Conservation (phyloP, 1,140 invertebrate species). For the Drosophila lacteicornis region DNA sequence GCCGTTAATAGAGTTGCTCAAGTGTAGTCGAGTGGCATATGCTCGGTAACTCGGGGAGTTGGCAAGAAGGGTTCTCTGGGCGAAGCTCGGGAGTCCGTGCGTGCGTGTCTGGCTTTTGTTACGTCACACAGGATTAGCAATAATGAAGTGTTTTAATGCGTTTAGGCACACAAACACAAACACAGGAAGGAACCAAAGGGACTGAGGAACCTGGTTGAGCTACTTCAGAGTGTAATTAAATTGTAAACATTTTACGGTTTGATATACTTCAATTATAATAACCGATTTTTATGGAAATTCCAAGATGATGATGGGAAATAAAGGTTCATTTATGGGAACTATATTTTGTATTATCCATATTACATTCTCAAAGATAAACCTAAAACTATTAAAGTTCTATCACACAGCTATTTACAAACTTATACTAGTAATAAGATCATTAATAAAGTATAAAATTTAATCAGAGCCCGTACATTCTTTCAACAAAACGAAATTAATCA, state of each 20-base stretch:
- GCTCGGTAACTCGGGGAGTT: slow-evolving; percentile 32
- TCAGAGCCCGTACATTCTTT: too few relatives aligned
- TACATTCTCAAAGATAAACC: not conserved
- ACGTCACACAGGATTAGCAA: slow-evolving; percentile 76
- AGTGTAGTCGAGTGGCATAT: slow-evolving; percentile 77
- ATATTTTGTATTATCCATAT: not conserved
- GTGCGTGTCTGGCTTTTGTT: slow-evolving; percentile 76
- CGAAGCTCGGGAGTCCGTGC: slow-evolving; percentile 29
- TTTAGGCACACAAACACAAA: slow-evolving; percentile 70
- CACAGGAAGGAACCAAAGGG: slow-evolving; percentile 3
- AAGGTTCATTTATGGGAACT: not conserved
- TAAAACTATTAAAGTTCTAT: too few relatives aligned
- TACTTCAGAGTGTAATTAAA: slow-evolving; percentile 65
- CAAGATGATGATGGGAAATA: not conserved
- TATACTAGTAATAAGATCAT: too few relatives aligned
- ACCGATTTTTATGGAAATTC: slow-evolving; percentile 19
- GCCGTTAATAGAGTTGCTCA: slow-evolving; percentile 76
- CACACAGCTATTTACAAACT: too few relatives aligned
- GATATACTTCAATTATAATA: slow-evolving; percentile 47
- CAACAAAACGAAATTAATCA: too few relatives aligned
- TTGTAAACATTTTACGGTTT: slow-evolving; percentile 56
- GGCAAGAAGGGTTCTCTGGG: slow-evolving; percentile 31
- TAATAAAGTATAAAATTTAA: too few relatives aligned
- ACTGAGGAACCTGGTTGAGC: slow-evolving; percentile 25
- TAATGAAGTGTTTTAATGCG: slow-evolving; percentile 84